A percentile compares a stretch with the other conserved stretches of the same genome.
Evolutionary conservation across 2,113 vertebrate genomes (phyloP).

Genomic region (Carassius carassius): DNA sequence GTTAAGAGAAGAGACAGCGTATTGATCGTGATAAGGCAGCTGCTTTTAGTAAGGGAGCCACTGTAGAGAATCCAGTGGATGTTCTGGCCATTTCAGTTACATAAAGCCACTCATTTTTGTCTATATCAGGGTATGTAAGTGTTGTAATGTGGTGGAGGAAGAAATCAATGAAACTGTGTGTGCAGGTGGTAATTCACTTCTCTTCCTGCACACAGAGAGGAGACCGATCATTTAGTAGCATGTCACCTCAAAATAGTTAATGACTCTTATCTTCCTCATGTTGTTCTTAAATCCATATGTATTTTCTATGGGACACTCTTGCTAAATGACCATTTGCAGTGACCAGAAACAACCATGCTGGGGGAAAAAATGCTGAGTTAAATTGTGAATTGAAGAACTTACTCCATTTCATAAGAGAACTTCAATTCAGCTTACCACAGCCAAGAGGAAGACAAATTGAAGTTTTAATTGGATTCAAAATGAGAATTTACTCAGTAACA

Average conservation of each 20-base stretch:
- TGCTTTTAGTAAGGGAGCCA: conserved; percentile 59
- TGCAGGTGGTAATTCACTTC: not conserved
- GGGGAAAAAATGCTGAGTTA: too few species aligned
- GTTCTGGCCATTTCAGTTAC: conserved; percentile 67
- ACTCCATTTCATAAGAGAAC: not conserved
- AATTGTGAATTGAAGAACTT: not conserved
- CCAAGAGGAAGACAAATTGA: not conserved
- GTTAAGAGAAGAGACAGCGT: conserved; percentile 60
- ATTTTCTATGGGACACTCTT: not conserved
- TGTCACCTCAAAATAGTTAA: not conserved
- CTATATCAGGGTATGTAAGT: conserved; percentile 66
- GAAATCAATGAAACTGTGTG: conserved; percentile 2
- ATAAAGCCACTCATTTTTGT: conserved; percentile 64
- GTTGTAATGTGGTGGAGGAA: not conserved
- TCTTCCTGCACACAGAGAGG: not conserved
- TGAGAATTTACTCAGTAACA: not conserved
- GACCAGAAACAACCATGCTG: too few species aligned
- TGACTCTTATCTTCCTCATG: not conserved
- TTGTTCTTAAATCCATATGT: not conserved
- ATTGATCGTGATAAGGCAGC: conserved; percentile 65
- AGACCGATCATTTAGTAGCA: not conserved
- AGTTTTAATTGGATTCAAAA: not conserved
- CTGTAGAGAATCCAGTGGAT: conserved; percentile 67
- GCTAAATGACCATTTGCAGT: not conserved
- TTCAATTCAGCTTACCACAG: not conserved